Evolutionary conservation across 2,113 vertebrate genomes (phyloP).

Genomic region (Rhinichthys klamathensis): DNA sequence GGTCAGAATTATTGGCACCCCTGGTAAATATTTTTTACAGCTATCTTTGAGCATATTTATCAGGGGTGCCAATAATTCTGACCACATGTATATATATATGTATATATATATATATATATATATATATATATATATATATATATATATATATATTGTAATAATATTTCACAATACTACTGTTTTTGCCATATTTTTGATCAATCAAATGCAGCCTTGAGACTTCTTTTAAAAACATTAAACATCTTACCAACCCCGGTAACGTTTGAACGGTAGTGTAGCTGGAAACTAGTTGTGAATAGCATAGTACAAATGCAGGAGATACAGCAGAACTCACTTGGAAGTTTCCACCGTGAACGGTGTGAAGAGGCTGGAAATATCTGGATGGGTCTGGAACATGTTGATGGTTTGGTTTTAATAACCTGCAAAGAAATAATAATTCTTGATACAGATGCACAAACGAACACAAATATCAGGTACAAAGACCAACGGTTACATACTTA

Average conservation of each 20-base stretch:
- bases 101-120: no score
- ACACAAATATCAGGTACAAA: not conserved
- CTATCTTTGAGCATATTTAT: no score
- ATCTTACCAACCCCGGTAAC: not conserved
- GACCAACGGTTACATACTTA: not conserved
- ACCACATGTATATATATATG: no score
- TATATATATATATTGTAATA: not conserved
- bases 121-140: not conserved
- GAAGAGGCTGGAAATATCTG: constrained; percentile 70
- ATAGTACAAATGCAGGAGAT: not conserved
- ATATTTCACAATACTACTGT: not conserved
- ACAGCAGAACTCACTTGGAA: constrained; percentile 63
- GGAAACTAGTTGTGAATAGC: not conserved
- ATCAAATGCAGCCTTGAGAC: not conserved
- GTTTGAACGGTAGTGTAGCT: not conserved
- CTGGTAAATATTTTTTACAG: no score
- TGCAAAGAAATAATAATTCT: constrained; percentile 38
- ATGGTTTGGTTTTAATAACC: constrained; percentile 53
- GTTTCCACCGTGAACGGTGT: constrained; percentile 67
- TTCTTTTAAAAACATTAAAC: not conserved
- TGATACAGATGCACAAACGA: not conserved
- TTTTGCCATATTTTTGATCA: not conserved
- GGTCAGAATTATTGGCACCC: no score
- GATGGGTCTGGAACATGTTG: constrained; percentile 73
- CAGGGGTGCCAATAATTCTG: no score